phyloP scores from a whole-genome alignment of 1,140 invertebrate genomes.

The Rhizoglyphus robini region DNA sequence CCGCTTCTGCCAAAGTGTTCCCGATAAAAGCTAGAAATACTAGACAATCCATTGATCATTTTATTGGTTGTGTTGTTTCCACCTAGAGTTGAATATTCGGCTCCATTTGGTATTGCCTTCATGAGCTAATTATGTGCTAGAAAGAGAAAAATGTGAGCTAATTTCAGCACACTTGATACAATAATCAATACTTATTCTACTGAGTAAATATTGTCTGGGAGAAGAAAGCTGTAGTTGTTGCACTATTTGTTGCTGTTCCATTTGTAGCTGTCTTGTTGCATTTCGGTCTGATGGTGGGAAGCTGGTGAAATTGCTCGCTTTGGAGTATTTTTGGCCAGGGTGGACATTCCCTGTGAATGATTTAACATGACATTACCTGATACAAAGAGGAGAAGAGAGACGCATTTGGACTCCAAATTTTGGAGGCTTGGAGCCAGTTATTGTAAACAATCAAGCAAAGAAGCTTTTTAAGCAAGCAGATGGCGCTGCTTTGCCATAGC shows the following conservation, averaged over 20 bases:
- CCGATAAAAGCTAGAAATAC: too few species aligned
- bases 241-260: slow-evolving; percentile 25
- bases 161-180: too few species aligned
- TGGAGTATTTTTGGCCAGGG: not conserved
- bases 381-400: not conserved
- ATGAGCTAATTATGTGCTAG: slow-evolving; percentile 6
- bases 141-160: too few species aligned
- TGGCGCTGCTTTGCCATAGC: too few species aligned
- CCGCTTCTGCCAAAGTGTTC: too few species aligned
- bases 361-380: not conserved
- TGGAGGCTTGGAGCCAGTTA: too few species aligned
- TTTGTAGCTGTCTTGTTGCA: slow-evolving; percentile 21
- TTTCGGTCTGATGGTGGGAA: slow-evolving; percentile 11
- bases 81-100: not conserved
- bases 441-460: too few species aligned
- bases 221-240: slow-evolving; percentile 23
- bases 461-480: too few species aligned
- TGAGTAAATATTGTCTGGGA: slow-evolving; percentile 22
- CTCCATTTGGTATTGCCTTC: not conserved
- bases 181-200: too few species aligned
- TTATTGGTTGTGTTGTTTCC: not conserved
- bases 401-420: too few species aligned
- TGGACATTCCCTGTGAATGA: not conserved
- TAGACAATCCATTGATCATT: too few species aligned
- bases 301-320: not conserved